Conservation (phyloP, 2,888 invertebrate genomes). For the Protonemura montana region DNA sequence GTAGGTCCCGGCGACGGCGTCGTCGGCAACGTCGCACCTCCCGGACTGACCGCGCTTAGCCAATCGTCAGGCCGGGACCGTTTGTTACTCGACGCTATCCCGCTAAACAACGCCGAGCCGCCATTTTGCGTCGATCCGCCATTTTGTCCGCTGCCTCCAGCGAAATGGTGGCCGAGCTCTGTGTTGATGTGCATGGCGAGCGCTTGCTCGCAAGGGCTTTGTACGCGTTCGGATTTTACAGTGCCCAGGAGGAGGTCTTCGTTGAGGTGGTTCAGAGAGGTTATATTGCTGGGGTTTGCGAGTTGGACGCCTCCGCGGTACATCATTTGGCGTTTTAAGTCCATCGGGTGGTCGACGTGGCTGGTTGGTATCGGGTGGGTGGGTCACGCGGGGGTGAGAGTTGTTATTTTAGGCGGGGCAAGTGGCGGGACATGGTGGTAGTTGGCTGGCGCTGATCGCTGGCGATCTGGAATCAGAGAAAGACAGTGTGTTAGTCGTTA, state of each 20-base stretch:
- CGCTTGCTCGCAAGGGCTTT: constrained; percentile 54
- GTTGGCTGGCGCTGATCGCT: background rate
- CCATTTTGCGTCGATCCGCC: constrained; percentile 27
- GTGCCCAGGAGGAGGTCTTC: constrained; percentile 29
- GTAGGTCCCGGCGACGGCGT: constrained; percentile 66
- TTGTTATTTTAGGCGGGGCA: background rate
- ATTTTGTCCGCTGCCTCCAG: constrained; percentile 53
- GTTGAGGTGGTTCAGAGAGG: background rate
- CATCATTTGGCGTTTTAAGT: constrained; percentile 72
- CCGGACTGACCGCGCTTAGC: constrained; percentile 69
- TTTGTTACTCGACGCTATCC: constrained; percentile 59
- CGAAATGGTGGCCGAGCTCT: constrained; percentile 51
- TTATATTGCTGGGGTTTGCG: background rate
- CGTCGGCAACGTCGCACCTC: constrained; percentile 61
- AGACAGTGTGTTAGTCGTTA: too few relatives aligned
- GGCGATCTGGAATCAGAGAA: background rate
- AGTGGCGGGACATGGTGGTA: background rate
- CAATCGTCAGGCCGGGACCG: constrained; percentile 69
- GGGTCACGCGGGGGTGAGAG: background rate
- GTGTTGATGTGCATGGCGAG: constrained; percentile 46
- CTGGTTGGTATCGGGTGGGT: background rate
- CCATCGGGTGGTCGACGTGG: constrained; percentile 59
- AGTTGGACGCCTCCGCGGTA: constrained; percentile 59
- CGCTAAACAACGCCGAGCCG: constrained; percentile 55
- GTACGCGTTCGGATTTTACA: constrained; percentile 61